Evolutionary conservation across 2,797 vertebrate species (phyloP).

Genomic region (Alca torda): DNA sequence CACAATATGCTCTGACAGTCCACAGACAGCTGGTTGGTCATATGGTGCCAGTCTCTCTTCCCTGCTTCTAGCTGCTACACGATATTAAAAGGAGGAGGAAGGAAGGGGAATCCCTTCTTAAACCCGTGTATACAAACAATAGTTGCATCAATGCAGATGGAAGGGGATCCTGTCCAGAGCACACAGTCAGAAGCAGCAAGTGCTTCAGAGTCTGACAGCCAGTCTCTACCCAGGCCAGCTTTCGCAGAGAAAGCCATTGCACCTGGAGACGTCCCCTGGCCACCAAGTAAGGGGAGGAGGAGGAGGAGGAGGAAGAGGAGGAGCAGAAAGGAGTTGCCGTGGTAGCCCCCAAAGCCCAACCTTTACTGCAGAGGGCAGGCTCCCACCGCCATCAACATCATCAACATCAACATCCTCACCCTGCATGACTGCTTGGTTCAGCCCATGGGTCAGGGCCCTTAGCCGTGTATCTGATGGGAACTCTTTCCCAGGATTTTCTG

Average conservation of each 20-base stretch:
- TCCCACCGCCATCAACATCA: accelerated
- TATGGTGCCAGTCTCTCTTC: constrained; percentile 33
- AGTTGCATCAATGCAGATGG: constrained; percentile 23
- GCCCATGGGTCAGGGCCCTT: background rate
- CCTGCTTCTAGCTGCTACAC: background rate
- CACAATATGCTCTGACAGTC: constrained; percentile 40
- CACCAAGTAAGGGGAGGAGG: accelerated
- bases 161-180: constrained; percentile 2
- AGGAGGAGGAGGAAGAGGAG: background rate
- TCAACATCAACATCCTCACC: background rate
- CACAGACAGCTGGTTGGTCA: constrained; percentile 56
- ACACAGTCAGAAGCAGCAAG: background rate
- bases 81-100: constrained; percentile 25
- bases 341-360: background rate
- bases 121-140: constrained; percentile 18
- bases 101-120: constrained; percentile 11
- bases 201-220: background rate
- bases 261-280: background rate
- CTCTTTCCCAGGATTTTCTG: background rate
- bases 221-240: background rate
- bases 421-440: background rate
- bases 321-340: background rate
- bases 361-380: background rate
- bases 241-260: background rate
- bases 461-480: background rate